phyloP scores from a whole-genome alignment of 2,113 vertebrate genomes.

The Marcusenius ussheri region DNA sequence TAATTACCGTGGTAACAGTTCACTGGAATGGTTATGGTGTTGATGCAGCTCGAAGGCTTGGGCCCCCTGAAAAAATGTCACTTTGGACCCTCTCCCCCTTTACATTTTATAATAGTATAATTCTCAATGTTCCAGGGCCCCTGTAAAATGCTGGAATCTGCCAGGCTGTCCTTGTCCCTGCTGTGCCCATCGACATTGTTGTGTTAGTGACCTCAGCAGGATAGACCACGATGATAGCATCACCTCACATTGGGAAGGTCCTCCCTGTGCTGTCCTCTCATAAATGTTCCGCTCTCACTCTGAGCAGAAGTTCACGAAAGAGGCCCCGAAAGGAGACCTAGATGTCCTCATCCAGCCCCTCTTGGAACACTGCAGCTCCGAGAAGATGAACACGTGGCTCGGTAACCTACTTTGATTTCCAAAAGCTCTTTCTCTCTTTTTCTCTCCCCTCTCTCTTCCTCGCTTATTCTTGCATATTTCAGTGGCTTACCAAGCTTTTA shows the following conservation, averaged over 20 bases:
- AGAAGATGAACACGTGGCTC: constrained; percentile 94
- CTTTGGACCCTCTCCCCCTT: not conserved
- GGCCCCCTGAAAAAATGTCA: not conserved
- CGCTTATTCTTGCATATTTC: too few species aligned
- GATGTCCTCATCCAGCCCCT: constrained; percentile 85
- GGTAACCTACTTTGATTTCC: constrained; percentile 51
- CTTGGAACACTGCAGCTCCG: constrained; percentile 87
- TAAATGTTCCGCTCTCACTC: not conserved
- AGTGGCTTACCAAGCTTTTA: not conserved
- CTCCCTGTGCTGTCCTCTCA: not conserved
- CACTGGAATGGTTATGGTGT: not conserved
- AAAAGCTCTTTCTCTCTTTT: not conserved
- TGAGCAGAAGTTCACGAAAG: constrained; percentile 77
- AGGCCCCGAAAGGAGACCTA: constrained; percentile 76
- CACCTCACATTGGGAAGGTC: not conserved
- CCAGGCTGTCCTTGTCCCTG: not conserved
- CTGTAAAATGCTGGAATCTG: not conserved
- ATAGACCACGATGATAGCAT: not conserved
- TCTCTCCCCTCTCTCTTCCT: constrained; percentile 20
- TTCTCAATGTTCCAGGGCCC: not conserved
- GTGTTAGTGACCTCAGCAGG: not conserved
- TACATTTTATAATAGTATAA: not conserved
- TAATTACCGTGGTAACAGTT: not conserved
- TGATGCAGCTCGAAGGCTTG: not conserved
- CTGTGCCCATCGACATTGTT: not conserved